Evolutionary conservation across 2,888 invertebrate species (phyloP).

Genomic region (Yponomeuta plumbellus): DNA sequence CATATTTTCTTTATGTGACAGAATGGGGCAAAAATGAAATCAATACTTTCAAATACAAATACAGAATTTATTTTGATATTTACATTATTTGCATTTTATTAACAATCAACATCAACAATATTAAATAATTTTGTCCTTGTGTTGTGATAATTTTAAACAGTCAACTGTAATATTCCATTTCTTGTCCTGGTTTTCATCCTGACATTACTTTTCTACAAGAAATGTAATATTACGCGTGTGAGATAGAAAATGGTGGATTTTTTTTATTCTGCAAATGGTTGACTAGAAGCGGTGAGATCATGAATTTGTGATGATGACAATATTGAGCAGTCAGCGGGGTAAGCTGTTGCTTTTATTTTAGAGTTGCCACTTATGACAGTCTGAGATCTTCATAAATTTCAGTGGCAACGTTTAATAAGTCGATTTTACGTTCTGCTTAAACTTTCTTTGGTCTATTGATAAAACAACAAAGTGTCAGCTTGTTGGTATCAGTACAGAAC

Average conservation of each 20-base stretch:
- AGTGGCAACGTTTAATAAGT: constrained; percentile 2
- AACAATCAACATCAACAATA: constrained; percentile 88
- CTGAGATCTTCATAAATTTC: not conserved
- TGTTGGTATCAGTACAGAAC: not conserved
- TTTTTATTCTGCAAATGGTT: constrained; percentile 45
- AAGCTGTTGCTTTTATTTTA: constrained; percentile 65
- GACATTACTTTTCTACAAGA: constrained; percentile 26
- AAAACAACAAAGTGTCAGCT: not conserved
- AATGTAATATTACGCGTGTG: constrained; percentile 51
- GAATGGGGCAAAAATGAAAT: not conserved
- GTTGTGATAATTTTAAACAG: constrained; percentile 71
- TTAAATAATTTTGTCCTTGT: constrained; percentile 77
- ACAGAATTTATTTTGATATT: constrained; percentile 83
- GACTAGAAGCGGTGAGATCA: constrained; percentile 63
- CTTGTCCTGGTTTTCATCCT: constrained; percentile 33
- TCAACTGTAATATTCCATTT: constrained; percentile 55
- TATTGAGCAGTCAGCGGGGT: constrained; percentile 67
- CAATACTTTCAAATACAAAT: constrained; percentile 78
- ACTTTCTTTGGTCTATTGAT: not conserved
- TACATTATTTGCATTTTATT: constrained; percentile 87
- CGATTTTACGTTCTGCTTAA: not conserved
- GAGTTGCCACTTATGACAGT: constrained; percentile 46
- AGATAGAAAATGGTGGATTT: constrained; percentile 42
- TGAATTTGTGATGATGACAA: constrained; percentile 48
- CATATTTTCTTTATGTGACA: not conserved